These are phyloP conservation scores for Glyptemys insculpta DNA, from an alignment of 2,797 vertebrate genomes.

Conservation along the genomic window DNA sequence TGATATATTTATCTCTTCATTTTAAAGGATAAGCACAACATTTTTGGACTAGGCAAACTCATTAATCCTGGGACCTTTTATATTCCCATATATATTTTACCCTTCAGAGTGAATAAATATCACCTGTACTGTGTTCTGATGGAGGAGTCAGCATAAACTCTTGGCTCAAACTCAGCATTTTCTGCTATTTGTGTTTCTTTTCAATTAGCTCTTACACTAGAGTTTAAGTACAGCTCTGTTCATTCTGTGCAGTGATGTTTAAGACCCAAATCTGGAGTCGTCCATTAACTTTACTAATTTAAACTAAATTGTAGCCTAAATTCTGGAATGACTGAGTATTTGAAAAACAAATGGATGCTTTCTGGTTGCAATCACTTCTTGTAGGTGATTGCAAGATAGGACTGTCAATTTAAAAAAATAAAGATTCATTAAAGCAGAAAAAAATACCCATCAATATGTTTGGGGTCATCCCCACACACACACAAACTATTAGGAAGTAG, in stretches of 20 bases:
- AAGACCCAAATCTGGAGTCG: neutral
- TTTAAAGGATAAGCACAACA: neutral
- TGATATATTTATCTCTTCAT: neutral
- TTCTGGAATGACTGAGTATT: neutral
- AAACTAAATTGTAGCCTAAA: neutral
- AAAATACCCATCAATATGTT: neutral
- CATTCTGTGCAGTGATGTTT: neutral
- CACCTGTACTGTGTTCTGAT: neutral
- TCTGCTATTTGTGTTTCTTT: neutral
- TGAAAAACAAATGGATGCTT: neutral
- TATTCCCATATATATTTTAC: constrained; percentile 10
- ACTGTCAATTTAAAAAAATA: neutral
- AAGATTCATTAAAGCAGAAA: neutral
- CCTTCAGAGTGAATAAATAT: constrained; percentile 8
- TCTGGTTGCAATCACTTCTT: accelerated
- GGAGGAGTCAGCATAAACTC: constrained; percentile 2
- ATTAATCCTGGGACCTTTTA: constrained; percentile 27
- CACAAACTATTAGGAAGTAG: neutral
- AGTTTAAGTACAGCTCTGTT: neutral
- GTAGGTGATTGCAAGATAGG: neutral
- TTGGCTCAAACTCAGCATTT: neutral
- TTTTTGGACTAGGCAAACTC: constrained; percentile 7
- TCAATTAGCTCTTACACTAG: neutral
- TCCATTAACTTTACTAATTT: neutral
- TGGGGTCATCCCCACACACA: neutral